These are phyloP conservation scores for Istiophorus platypterus DNA, from an alignment of 2,113 vertebrate genomes.

Conservation along the genomic window DNA sequence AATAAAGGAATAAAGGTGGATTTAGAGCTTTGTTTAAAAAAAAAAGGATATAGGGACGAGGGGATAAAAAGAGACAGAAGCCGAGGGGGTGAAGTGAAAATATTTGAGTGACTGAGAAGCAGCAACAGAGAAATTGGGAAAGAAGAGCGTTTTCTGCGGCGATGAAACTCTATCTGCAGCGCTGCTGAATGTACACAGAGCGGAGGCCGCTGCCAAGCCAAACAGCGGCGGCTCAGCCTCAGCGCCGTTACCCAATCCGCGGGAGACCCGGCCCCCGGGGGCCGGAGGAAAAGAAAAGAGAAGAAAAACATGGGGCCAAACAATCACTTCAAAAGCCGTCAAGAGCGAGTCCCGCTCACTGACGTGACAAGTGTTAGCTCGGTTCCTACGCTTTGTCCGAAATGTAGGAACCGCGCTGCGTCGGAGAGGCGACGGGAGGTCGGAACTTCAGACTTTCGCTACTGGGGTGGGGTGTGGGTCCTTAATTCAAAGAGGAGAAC, in stretches of 20 bases:
- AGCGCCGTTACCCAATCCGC: constrained; percentile 44
- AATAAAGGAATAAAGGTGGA: constrained; percentile 13
- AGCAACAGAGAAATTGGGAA: constrained; percentile 39
- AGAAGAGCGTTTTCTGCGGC: constrained; percentile 16
- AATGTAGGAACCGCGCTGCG: background rate
- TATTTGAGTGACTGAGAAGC: constrained; percentile 35
- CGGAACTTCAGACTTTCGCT: constrained; percentile 1
- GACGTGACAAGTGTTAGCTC: constrained; percentile 22
- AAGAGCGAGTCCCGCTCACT: constrained; percentile 20
- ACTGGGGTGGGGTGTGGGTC: too few relatives aligned
- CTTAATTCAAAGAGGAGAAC: constrained; percentile 12
- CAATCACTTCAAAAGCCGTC: constrained; percentile 37
- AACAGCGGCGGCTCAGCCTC: constrained; percentile 45
- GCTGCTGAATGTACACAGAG: constrained; percentile 1
- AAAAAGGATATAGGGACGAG: background rate
- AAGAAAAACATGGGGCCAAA: constrained; percentile 23
- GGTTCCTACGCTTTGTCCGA: constrained; percentile 20
- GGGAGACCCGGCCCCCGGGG: constrained; percentile 14
- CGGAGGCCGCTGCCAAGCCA: constrained; percentile 44
- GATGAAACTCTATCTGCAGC: constrained; percentile 51
- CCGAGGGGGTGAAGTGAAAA: constrained; percentile 29
- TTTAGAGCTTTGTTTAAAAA: background rate
- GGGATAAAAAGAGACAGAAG: constrained; percentile 5
- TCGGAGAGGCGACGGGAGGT: constrained; percentile 8
- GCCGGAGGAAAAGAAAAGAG: background rate